These are phyloP conservation scores for Bombus difficillimus DNA, from an alignment of 1,140 invertebrate species.

Conservation along the genomic window DNA sequence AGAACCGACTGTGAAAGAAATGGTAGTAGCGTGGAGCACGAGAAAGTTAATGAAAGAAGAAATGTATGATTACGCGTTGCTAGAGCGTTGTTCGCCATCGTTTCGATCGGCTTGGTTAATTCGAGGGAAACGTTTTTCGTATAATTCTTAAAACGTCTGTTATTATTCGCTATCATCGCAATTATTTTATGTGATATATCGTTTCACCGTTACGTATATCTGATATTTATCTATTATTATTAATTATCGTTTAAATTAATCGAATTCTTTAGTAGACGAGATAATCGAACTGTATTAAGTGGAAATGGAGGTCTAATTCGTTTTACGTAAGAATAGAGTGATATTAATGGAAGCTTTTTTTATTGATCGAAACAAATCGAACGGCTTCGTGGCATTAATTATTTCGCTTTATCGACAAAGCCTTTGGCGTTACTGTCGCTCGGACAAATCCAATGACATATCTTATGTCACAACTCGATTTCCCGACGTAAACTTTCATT, in stretches of 20 bases:
- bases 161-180: neutral
- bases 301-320: slow-evolving; percentile 33
- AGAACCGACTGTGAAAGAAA: neutral
- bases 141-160: neutral
- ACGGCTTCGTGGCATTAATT: slow-evolving; percentile 56
- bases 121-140: neutral
- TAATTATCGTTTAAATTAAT: neutral
- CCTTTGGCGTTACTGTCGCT: slow-evolving; percentile 35
- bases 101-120: slow-evolving; percentile 9
- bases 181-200: neutral
- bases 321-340: slow-evolving; percentile 33
- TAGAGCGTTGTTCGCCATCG: neutral
- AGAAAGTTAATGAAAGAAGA: slow-evolving; percentile 13
- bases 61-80: slow-evolving; percentile 17
- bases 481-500: slow-evolving; percentile 29
- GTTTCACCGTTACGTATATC: neutral
- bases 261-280: neutral
- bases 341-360: slow-evolving; percentile 45
- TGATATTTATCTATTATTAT: neutral
- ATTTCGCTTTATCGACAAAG: slow-evolving; percentile 63
- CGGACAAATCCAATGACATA: slow-evolving; percentile 32
- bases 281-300: neutral
- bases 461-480: neutral
- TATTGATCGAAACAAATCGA: slow-evolving; percentile 57
- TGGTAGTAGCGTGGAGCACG: neutral